These are phyloP conservation scores for Cepphus grylle DNA, from an alignment of 2,113 vertebrate species.

Conservation along the genomic window DNA sequence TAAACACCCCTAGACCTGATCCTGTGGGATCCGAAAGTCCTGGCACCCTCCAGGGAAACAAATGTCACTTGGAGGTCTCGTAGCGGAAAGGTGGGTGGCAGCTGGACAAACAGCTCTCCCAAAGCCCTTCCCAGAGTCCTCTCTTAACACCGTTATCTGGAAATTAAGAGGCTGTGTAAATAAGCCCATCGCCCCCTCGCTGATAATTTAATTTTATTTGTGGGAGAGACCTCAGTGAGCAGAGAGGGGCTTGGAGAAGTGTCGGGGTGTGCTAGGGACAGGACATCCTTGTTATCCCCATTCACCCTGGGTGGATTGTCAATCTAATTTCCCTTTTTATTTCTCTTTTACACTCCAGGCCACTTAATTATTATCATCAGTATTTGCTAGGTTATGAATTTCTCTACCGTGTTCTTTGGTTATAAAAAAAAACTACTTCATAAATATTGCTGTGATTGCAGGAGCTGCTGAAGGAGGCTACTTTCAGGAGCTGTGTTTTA, in stretches of 20 bases:
- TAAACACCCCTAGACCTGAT: not conserved
- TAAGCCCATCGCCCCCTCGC: accelerated
- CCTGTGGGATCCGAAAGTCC: not conserved
- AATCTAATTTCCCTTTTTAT: not conserved
- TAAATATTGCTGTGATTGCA: not conserved
- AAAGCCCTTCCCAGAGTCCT: not conserved
- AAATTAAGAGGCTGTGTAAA: not conserved
- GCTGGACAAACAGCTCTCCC: not conserved
- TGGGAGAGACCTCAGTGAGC: not conserved
- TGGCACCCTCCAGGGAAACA: not conserved
- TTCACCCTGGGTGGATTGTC: not conserved
- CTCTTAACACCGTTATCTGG: not conserved
- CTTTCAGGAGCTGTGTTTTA: not conserved
- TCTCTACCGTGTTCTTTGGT: not conserved
- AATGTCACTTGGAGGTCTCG: not conserved
- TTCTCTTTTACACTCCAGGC: not conserved
- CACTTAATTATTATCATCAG: not conserved
- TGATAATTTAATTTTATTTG: not conserved
- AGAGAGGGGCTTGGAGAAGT: not conserved
- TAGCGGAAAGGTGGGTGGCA: not conserved
- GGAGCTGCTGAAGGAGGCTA: not conserved
- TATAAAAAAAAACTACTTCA: not conserved
- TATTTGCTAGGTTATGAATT: not conserved
- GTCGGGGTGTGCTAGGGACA: not conserved
- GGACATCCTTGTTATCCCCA: not conserved